Conservation (phyloP, 2,888 invertebrate species). For the Sphecodes monilicornis region DNA sequence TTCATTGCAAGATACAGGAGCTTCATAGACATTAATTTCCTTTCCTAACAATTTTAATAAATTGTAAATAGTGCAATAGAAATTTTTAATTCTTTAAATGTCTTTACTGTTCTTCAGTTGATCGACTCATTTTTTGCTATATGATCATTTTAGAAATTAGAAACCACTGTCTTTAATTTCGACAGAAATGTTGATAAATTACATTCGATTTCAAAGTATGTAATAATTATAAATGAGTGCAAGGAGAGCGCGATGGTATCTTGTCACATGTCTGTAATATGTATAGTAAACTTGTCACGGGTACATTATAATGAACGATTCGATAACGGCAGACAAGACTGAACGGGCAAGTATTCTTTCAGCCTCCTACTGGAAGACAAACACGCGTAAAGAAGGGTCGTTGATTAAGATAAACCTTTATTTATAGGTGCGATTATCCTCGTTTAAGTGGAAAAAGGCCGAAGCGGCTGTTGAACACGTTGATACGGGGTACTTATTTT, state of each 20-base stretch:
- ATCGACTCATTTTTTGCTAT: too few relatives aligned
- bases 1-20: too few relatives aligned
- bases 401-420: constrained; percentile 58
- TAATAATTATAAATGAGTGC: not conserved
- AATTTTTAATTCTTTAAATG: too few relatives aligned
- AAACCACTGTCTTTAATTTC: not conserved
- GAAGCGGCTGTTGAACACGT: constrained; percentile 51
- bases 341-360: constrained; percentile 27
- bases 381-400: constrained; percentile 55
- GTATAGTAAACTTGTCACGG: not conserved
- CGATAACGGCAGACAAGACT: constrained; percentile 22
- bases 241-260: not conserved
- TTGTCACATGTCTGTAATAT: not conserved
- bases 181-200: not conserved
- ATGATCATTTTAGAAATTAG: not conserved
- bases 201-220: not conserved
- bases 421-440: constrained; percentile 55
- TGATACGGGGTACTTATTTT: constrained; percentile 52
- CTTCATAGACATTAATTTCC: too few relatives aligned
- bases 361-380: constrained; percentile 37
- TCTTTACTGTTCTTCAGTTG: too few relatives aligned
- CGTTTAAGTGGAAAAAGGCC: constrained; percentile 41
- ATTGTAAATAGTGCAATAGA: too few relatives aligned
- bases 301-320: constrained; percentile 14
- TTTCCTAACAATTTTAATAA: too few relatives aligned